Evolutionary conservation across 2,888 invertebrate genomes (phyloP).

Genomic region (Spodoptera littoralis): DNA sequence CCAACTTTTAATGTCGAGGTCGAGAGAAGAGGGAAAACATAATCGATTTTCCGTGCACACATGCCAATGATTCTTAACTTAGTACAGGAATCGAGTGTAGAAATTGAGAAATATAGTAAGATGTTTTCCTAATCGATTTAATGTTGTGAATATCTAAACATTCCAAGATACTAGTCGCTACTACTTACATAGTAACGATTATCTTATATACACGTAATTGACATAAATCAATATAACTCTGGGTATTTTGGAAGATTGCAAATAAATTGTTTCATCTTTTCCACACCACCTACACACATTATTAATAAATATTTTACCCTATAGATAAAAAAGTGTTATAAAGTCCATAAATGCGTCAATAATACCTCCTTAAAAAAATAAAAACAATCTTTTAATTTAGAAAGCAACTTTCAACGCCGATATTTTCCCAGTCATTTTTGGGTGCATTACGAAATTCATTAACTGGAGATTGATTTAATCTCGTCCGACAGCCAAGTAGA

Average conservation of each 20-base stretch:
- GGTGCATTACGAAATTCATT: slow-evolving; percentile 76
- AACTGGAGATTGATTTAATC: slow-evolving; percentile 82
- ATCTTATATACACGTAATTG: too few relatives aligned
- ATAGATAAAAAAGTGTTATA: neutral
- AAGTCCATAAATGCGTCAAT: slow-evolving; percentile 6
- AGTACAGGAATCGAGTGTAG: slow-evolving; percentile 7
- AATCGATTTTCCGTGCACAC: slow-evolving; percentile 37
- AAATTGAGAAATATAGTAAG: slow-evolving; percentile 12
- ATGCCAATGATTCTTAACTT: slow-evolving; percentile 10
- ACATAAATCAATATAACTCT: too few relatives aligned
- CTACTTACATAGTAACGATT: too few relatives aligned
- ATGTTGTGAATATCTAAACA: slow-evolving; percentile 32
- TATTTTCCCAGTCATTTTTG: slow-evolving; percentile 61
- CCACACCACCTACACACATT: too few relatives aligned
- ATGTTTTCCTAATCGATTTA: neutral
- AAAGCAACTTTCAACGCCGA: slow-evolving; percentile 34
- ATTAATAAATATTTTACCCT: too few relatives aligned
- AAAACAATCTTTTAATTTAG: slow-evolving; percentile 48
- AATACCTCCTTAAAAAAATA: slow-evolving; percentile 35
- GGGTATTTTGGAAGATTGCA: too few relatives aligned
- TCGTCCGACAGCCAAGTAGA: slow-evolving; percentile 70
- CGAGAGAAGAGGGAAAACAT: slow-evolving; percentile 21
- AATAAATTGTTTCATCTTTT: too few relatives aligned
- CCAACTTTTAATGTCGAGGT: slow-evolving; percentile 3
- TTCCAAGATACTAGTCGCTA: too few relatives aligned